These are phyloP conservation scores for Hyperoodon ampullatus DNA, from an alignment of 2,113 vertebrate species.

Conservation along the genomic window DNA sequence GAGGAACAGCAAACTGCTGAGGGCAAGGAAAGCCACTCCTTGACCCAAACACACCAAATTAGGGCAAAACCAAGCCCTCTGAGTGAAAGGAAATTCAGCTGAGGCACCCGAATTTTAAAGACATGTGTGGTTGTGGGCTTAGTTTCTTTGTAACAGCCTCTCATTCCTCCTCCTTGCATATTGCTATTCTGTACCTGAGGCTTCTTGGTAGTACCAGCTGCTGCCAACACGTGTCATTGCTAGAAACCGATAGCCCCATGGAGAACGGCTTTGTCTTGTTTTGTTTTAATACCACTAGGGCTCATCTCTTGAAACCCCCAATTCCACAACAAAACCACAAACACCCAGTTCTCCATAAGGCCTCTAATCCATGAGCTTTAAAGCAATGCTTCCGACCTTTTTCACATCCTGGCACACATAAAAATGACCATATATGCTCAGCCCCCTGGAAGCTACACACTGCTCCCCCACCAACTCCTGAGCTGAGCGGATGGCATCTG, in stretches of 20 bases:
- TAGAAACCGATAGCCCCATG: neutral
- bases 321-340: constrained; percentile 47
- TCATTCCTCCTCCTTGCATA: neutral
- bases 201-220: neutral
- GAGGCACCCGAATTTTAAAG: neutral
- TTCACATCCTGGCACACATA: neutral
- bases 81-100: neutral
- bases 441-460: neutral
- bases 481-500: neutral
- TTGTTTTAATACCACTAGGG: neutral
- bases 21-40: constrained; percentile 45
- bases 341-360: neutral
- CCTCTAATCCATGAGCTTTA: neutral
- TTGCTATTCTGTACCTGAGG: neutral
- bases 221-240: neutral
- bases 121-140: neutral
- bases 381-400: neutral
- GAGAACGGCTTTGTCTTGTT: neutral
- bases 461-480: accelerated
- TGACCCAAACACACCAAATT: neutral
- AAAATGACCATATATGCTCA: neutral
- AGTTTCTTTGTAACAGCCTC: neutral
- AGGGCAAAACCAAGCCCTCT: constrained; percentile 6
- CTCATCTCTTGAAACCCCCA: constrained; percentile 6
- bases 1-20: constrained; percentile 70